phyloP scores from a whole-genome alignment of 2,888 invertebrate genomes.

The Coelinius sp. region DNA sequence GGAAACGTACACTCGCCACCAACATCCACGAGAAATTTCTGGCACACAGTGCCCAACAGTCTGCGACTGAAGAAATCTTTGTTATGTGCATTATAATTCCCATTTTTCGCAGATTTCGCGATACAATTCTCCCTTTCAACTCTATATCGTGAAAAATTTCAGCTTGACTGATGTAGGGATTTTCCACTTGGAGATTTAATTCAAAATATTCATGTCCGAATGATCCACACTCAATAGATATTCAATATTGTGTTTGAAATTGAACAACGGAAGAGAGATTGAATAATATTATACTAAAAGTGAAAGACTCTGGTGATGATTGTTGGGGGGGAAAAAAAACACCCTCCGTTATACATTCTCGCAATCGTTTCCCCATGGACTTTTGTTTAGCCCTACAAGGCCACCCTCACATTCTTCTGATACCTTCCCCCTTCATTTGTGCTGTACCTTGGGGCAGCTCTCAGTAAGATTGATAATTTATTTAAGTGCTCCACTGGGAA shows the following conservation, averaged over 20 bases:
- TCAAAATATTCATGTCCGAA: too few species aligned
- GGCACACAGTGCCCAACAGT: constrained; percentile 29
- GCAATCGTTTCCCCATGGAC: constrained; percentile 23
- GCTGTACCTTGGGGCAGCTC: constrained; percentile 50
- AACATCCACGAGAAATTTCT: constrained; percentile 38
- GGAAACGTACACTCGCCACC: constrained; percentile 36
- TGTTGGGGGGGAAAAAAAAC: constrained; percentile 6
- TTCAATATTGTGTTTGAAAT: too few species aligned
- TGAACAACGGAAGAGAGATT: neutral
- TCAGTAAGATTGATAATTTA: constrained; percentile 63
- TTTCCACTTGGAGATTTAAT: too few species aligned
- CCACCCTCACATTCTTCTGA: constrained; percentile 30
- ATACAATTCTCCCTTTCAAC: too few species aligned
- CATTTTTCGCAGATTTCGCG: neutral
- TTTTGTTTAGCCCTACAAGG: constrained; percentile 17
- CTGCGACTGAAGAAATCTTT: neutral
- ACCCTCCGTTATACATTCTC: constrained; percentile 14
- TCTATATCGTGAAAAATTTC: too few species aligned
- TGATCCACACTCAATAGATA: too few species aligned
- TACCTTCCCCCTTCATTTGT: constrained; percentile 36
- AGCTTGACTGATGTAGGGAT: too few species aligned
- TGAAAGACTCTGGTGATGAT: constrained; percentile 11
- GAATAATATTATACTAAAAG: neutral
- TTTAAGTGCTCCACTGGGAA: constrained; percentile 55
- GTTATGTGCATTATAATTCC: too few species aligned